These are phyloP conservation scores for Gorsachius magnificus DNA, from an alignment of 2,797 vertebrate genomes.

Conservation along the genomic window DNA sequence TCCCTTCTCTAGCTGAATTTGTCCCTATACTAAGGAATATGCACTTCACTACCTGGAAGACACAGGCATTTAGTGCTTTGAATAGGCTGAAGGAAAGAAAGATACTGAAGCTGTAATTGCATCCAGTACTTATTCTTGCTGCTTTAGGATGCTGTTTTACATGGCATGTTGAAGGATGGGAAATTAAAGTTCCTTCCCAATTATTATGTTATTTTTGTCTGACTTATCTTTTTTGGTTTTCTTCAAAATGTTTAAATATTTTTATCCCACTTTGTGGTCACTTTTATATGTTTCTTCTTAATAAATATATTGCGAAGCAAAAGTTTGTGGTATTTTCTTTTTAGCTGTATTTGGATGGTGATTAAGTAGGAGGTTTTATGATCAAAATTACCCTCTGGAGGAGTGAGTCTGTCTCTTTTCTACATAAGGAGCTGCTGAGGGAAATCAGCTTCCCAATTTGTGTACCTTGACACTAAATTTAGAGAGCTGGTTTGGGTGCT, in stretches of 20 bases:
- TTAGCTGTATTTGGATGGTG: background rate
- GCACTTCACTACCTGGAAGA: background rate
- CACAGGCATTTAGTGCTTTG: background rate
- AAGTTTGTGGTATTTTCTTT: background rate
- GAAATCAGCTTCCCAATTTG: background rate
- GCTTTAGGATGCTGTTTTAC: background rate
- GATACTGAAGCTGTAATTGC: background rate
- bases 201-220: background rate
- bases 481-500: background rate
- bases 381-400: background rate
- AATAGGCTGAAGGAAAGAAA: background rate
- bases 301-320: slow-evolving; percentile 55
- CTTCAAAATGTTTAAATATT: background rate
- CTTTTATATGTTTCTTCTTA: slow-evolving; percentile 13
- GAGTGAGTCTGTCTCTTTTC: background rate
- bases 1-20: background rate
- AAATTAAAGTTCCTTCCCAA: background rate
- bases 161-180: background rate
- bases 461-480: background rate
- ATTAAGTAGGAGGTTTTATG: background rate
- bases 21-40: background rate
- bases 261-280: background rate
- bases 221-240: background rate
- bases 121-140: background rate
- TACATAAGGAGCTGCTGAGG: background rate